phyloP scores from a whole-genome alignment of 2,113 vertebrate species.

The Podocnemis expansa region DNA sequence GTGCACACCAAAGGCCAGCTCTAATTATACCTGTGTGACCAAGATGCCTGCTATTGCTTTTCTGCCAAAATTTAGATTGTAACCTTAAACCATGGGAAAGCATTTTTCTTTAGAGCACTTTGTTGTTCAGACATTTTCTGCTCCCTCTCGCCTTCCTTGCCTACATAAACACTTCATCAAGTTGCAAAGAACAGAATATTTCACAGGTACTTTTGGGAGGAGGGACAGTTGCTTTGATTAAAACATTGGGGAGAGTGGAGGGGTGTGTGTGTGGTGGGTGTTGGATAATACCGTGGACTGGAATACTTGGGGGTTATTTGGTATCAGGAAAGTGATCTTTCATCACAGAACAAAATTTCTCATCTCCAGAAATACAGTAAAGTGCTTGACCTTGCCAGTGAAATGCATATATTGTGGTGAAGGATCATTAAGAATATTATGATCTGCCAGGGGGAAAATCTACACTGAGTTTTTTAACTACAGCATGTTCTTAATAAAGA shows the following conservation, averaged over 20 bases:
- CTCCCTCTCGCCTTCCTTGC: background rate
- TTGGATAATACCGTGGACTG: slow-evolving; percentile 29
- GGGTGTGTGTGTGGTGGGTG: background rate
- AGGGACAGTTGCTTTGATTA: background rate
- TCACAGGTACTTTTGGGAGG: background rate
- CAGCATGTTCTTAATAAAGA: slow-evolving; percentile 46
- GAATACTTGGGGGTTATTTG: slow-evolving; percentile 38
- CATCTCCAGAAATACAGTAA: slow-evolving; percentile 20
- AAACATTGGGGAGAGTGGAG: background rate
- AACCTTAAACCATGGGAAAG: slow-evolving; percentile 72
- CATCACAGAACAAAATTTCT: slow-evolving; percentile 45
- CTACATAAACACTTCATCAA: background rate
- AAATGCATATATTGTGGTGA: background rate
- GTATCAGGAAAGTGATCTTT: background rate
- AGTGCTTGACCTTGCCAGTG: background rate
- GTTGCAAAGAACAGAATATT: background rate
- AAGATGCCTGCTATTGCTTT: background rate
- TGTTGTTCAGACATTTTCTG: slow-evolving; percentile 12
- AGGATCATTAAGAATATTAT: background rate
- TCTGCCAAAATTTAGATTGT: slow-evolving; percentile 43
- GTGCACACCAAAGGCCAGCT: background rate
- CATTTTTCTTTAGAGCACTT: slow-evolving; percentile 38
- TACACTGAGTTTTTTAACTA: slow-evolving; percentile 32
- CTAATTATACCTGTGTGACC: slow-evolving; percentile 17
- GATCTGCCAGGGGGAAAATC: slow-evolving; percentile 18